Base-by-base conservation (phyloP, 2,888 invertebrate genomes). In the Hirtodrosophila duncani region DNA sequence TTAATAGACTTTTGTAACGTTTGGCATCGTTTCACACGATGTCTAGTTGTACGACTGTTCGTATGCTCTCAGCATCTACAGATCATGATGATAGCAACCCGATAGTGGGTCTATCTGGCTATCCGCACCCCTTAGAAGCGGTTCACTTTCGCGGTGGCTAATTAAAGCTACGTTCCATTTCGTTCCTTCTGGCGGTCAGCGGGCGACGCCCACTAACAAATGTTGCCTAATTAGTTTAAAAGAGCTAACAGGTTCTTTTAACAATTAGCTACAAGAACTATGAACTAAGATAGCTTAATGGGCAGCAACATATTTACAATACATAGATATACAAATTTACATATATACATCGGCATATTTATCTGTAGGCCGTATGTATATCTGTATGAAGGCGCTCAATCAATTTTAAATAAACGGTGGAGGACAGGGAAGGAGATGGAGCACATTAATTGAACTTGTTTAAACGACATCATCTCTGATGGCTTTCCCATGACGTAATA, bases 391-490 rank as follows among this genome's bases (percentile, higher is more conserved):
- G 23, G 6, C 3, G 13, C 21, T 11, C 13, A 46, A 18, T 37
- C 31, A 21, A 20, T 55, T 52, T 18, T 26, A 52, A 14, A 27
- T 27, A 13, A 17, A 23, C 18, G 11, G 26, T 13, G 17, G 24
- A 21, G 49, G 49, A 59, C 50, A n/a, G n/a, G n/a, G n/a, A n/a
- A n/a, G n/a, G n/a, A n/a, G 3, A 20, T 20, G 20, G 6, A 51
- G 24, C 30, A 53, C 36, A 23, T 50, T 52, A 81, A 72, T 79
- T 81, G 82, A 79, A 59, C 71, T 70, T 51, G 72, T 81, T 72
- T 53, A 56, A 17, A 37, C 31, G 50, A 49, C 17, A 24, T 27
- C 13, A 5, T 23, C 14, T 7, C n/a, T 43, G 6, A n/a, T 13
- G 16, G 18, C 24, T 44, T 6, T n/a, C 43, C 42, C 72, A 65